These are phyloP conservation scores for Clitarchus hookeri DNA, from an alignment of 2,888 invertebrate genomes.

Conservation along the genomic window DNA sequence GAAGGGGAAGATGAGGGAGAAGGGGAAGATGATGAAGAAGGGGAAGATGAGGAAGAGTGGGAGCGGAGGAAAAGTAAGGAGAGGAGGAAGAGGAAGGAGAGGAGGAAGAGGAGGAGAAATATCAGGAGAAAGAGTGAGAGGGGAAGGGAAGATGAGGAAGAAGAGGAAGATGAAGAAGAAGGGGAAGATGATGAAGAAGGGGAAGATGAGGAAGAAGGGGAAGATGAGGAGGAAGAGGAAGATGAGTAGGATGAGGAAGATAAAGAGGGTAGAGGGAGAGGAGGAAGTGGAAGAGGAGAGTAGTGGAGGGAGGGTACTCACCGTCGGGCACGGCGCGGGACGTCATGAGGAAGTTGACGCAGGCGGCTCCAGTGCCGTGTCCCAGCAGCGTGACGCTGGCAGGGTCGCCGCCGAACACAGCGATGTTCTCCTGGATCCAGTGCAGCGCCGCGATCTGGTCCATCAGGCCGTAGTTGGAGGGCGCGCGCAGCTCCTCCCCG, in stretches of 20 bases:
- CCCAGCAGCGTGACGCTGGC: conserved; percentile 92
- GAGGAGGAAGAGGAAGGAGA: conserved; percentile 11
- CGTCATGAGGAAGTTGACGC: conserved; percentile 92
- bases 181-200: conserved; percentile 5
- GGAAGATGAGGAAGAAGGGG: conserved; percentile 7
- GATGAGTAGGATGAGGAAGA: too few relatives aligned
- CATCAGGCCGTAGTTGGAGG: conserved; percentile 97
- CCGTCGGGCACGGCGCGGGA: conserved; percentile 76
- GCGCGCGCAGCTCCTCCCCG: conserved; percentile 81
- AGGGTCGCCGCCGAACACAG: conserved; percentile 92
- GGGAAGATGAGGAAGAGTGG: neutral
- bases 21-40: neutral
- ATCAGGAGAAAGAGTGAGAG: neutral
- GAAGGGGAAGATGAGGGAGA: neutral
- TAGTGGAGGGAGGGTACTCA: conserved; percentile 25
- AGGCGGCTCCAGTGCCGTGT: conserved; percentile 94
- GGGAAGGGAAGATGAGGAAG: neutral
- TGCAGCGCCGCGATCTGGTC: conserved; percentile 95
- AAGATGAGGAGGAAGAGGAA: too few relatives aligned
- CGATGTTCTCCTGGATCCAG: conserved; percentile 96
- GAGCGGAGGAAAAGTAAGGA: neutral
- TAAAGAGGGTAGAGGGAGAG: too few relatives aligned
- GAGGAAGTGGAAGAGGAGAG: conserved; percentile 1
- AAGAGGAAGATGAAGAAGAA: neutral
- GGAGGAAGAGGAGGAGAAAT: too few relatives aligned